Evolutionary conservation across 2,113 vertebrate genomes (phyloP).

Genomic region (Chinchilla lanigera): DNA sequence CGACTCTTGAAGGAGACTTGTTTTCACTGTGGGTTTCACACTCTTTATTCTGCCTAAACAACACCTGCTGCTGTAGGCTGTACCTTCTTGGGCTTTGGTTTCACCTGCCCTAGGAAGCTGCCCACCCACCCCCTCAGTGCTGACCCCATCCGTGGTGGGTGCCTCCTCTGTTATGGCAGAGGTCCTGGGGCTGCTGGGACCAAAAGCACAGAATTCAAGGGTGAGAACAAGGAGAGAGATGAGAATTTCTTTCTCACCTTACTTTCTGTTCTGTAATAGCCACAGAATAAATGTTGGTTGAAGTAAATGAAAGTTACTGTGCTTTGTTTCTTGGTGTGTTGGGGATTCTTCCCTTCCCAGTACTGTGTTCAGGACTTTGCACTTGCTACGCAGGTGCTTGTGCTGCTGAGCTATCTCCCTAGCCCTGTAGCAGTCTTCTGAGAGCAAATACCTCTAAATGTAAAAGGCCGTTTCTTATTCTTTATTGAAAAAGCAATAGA

Average conservation of each 20-base stretch:
- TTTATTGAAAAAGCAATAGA: background rate
- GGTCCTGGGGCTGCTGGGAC: no score
- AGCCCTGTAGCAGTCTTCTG: background rate
- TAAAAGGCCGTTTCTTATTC: background rate
- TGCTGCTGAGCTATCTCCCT: no score
- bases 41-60: background rate
- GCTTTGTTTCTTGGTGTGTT: background rate
- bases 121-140: background rate
- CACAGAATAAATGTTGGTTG: background rate
- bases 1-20: background rate
- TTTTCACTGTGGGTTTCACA: background rate
- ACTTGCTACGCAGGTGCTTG: no score
- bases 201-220: no score
- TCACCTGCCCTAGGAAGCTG: background rate
- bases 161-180: background rate
- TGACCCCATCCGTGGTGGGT: accelerated
- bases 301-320: background rate
- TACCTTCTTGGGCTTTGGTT: background rate
- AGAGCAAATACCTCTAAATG: background rate
- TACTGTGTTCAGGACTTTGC: background rate
- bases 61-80: background rate
- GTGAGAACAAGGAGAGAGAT: no score
- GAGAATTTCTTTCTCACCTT: no score
- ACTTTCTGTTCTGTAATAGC: background rate
- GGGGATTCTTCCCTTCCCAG: background rate